Conservation (phyloP, 2,888 invertebrate species). For the Clivina fossor region DNA sequence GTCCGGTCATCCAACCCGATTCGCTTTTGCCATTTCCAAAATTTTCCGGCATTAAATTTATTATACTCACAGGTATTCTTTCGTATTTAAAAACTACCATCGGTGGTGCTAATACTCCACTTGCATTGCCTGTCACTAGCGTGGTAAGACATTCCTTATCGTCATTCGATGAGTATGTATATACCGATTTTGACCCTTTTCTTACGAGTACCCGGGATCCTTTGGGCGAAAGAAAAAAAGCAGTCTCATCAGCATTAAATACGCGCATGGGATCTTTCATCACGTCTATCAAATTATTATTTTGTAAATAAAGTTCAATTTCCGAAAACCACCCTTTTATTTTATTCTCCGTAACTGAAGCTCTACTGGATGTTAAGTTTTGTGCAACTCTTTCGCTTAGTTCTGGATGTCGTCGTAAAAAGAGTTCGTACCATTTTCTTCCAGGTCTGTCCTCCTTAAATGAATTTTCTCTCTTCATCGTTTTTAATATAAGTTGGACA, state of each 20-base stretch:
- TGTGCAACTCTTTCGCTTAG: slow-evolving; percentile 11
- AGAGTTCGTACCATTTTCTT: slow-evolving; percentile 19
- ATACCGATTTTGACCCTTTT: slow-evolving; percentile 43
- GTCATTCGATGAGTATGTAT: slow-evolving; percentile 41
- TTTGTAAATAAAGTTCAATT: slow-evolving; percentile 40
- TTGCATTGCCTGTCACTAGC: slow-evolving; percentile 39
- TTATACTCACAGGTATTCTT: slow-evolving; percentile 43
- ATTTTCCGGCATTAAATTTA: too few species aligned
- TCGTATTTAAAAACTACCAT: slow-evolving; percentile 43
- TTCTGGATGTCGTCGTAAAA: slow-evolving; percentile 30
- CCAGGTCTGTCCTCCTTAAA: too few species aligned
- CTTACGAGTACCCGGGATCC: slow-evolving; percentile 43
- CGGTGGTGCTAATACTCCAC: slow-evolving; percentile 31
- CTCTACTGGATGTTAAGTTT: slow-evolving; percentile 38
- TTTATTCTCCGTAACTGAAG: slow-evolving; percentile 42
- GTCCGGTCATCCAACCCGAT: slow-evolving; percentile 51
- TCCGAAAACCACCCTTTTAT: slow-evolving; percentile 43
- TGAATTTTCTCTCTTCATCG: too few species aligned
- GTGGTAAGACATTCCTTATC: slow-evolving; percentile 42
- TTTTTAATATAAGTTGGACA: too few species aligned
- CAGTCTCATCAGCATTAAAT: slow-evolving; percentile 48
- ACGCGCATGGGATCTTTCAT: slow-evolving; percentile 41
- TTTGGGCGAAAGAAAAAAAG: slow-evolving; percentile 48
- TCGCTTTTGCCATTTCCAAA: slow-evolving; percentile 51
- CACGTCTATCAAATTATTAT: slow-evolving; percentile 38